Evolutionary conservation across 2,797 vertebrate genomes (phyloP).

Genomic region (Falco cherrug): DNA sequence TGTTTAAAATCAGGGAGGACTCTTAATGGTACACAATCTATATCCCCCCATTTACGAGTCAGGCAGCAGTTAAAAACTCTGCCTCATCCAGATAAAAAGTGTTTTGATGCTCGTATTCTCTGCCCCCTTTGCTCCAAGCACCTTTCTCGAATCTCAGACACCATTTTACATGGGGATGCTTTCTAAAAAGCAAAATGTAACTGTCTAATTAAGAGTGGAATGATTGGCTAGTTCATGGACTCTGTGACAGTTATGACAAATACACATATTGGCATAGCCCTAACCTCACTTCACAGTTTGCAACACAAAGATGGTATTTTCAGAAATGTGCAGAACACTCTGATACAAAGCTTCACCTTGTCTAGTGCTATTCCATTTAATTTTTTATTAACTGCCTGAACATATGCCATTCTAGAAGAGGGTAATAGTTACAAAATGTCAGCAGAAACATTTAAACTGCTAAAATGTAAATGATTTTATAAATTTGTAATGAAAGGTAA

Average conservation of each 20-base stretch:
- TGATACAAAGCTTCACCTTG: slow-evolving; percentile 80
- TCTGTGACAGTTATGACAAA: slow-evolving; percentile 85
- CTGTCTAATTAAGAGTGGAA: slow-evolving; percentile 82
- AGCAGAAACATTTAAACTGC: slow-evolving; percentile 91
- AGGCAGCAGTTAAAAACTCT: slow-evolving; percentile 53
- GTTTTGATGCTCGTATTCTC: slow-evolving; percentile 57
- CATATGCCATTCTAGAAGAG: slow-evolving; percentile 90
- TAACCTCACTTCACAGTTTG: slow-evolving; percentile 81
- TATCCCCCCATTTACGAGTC: slow-evolving; percentile 1
- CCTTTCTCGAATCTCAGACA: slow-evolving; percentile 71
- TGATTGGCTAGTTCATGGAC: slow-evolving; percentile 83
- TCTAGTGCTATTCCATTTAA: slow-evolving; percentile 85
- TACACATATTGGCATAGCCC: slow-evolving; percentile 79
- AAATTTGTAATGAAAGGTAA: slow-evolving; percentile 97
- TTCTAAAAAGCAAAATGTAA: slow-evolving; percentile 78
- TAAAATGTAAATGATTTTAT: slow-evolving; percentile 94
- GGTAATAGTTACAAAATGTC: slow-evolving; percentile 97
- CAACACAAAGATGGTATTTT: slow-evolving; percentile 84
- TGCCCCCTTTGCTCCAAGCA: slow-evolving; percentile 71
- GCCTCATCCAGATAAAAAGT: slow-evolving; percentile 33
- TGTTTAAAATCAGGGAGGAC: background rate
- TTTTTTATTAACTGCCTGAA: slow-evolving; percentile 92
- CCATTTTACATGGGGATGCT: slow-evolving; percentile 73
- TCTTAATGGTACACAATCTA: background rate
- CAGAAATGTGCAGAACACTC: slow-evolving; percentile 79